Evolutionary conservation across 2,888 invertebrate species (phyloP).

Genomic region (Tenthredo scrophulariae): DNA sequence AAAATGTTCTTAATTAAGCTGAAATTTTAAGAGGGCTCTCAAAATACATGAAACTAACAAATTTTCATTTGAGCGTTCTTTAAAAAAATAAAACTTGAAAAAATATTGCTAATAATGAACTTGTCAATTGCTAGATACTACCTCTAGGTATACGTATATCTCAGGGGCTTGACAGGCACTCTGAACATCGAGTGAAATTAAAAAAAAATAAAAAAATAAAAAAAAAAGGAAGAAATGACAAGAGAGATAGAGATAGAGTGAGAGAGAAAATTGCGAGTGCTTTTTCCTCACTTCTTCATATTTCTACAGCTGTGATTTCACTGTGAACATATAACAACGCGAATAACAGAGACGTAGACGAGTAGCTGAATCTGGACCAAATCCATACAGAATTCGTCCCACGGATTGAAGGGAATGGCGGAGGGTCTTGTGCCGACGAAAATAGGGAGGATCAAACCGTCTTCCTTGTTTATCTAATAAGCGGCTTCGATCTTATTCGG

Average conservation of each 20-base stretch:
- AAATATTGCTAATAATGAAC: not conserved
- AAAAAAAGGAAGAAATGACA: not conserved
- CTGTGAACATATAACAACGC: not conserved
- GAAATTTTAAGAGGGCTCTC: no score
- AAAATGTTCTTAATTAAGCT: no score
- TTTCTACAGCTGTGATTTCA: not conserved
- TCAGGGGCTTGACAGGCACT: slow-evolving; percentile 23
- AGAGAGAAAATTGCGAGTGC: slow-evolving; percentile 4
- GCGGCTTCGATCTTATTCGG: slow-evolving; percentile 51
- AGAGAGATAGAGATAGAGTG: not conserved
- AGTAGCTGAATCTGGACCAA: slow-evolving; percentile 1
- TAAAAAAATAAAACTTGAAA: no score
- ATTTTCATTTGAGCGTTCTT: no score
- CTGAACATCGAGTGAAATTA: slow-evolving; percentile 26
- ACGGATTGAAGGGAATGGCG: not conserved
- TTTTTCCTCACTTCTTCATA: not conserved
- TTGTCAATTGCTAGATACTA: slow-evolving; percentile 4
- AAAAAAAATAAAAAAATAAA: not conserved
- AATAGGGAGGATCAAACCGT: not conserved
- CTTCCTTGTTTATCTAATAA: slow-evolving; percentile 58
- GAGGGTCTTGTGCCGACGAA: not conserved
- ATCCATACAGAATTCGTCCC: not conserved
- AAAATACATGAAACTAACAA: no score
- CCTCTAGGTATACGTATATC: not conserved
- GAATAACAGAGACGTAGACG: not conserved